A percentile compares a stretch with the other conserved stretches of the same genome.
Evolutionary conservation across 2,797 vertebrate genomes (phyloP).

Genomic region (Coregonus suidteri): DNA sequence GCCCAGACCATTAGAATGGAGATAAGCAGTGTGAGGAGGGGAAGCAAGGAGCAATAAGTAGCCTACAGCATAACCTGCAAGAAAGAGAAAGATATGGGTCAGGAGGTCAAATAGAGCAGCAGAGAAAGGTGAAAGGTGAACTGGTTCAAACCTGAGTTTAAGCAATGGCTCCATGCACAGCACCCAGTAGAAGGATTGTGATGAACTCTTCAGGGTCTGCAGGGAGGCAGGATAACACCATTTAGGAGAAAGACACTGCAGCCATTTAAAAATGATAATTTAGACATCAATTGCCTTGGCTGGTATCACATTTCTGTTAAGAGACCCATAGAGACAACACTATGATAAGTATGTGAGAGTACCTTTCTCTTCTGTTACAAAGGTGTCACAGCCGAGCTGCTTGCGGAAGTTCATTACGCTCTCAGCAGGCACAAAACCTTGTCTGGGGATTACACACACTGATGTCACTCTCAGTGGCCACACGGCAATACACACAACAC

Average conservation of each 20-base stretch:
- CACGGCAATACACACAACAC: neutral
- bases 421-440: conserved; percentile 81
- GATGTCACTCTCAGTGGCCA: neutral
- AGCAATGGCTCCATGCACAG: conserved; percentile 77
- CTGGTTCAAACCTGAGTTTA: conserved; percentile 73
- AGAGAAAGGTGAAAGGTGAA: neutral
- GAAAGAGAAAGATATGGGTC: neutral
- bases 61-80: neutral
- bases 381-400: conserved; percentile 80
- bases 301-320: neutral
- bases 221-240: conserved; percentile 10
- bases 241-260: neutral
- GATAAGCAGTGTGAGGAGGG: neutral
- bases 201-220: conserved; percentile 84
- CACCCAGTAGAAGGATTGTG: conserved; percentile 75
- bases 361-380: conserved; percentile 83
- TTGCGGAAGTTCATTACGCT: conserved; percentile 81
- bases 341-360: neutral
- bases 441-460: conserved; percentile 61
- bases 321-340: neutral
- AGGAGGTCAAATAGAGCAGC: neutral
- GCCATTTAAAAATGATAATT: neutral
- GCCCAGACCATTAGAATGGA: neutral
- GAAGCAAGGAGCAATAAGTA: neutral
- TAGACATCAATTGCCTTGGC: neutral